Conservation (phyloP, 2,888 invertebrate species). For the Isoperla grammatica region DNA sequence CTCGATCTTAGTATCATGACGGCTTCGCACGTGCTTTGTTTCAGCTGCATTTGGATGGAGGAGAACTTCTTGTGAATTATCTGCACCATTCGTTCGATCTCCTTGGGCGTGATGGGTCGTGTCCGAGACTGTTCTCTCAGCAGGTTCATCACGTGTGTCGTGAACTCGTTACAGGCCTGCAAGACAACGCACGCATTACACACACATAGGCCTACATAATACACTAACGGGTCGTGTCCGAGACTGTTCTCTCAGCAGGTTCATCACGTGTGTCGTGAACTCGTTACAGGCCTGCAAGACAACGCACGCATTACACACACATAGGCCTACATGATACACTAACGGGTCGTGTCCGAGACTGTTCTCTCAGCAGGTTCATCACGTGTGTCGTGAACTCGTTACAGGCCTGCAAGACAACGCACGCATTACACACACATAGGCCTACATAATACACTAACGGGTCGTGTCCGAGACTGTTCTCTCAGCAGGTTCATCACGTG, state of each 20-base stretch:
- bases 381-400: conserved; percentile 99
- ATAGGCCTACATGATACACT: conserved; percentile 40
- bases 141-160: conserved; percentile 99
- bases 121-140: conserved; percentile 95
- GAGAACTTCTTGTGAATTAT: conserved; percentile 98
- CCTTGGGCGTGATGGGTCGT: conserved; percentile 95
- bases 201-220: background rate
- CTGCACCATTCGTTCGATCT: conserved; percentile 98
- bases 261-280: conserved; percentile 99
- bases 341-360: conserved; percentile 95
- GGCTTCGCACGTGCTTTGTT: conserved; percentile 99
- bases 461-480: conserved; percentile 95
- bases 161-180: conserved; percentile 98
- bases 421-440: background rate
- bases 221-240: conserved; percentile 90
- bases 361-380: conserved; percentile 93
- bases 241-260: conserved; percentile 91
- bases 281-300: conserved; percentile 87
- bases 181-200: conserved; percentile 21
- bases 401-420: conserved; percentile 66
- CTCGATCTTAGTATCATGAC: conserved; percentile 96
- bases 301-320: background rate
- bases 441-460: conserved; percentile 61
- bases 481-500: conserved; percentile 97
- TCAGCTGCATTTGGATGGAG: conserved; percentile 96